Evolutionary conservation across 1,140 invertebrate species (phyloP).

Genomic region (Grapholita molesta): DNA sequence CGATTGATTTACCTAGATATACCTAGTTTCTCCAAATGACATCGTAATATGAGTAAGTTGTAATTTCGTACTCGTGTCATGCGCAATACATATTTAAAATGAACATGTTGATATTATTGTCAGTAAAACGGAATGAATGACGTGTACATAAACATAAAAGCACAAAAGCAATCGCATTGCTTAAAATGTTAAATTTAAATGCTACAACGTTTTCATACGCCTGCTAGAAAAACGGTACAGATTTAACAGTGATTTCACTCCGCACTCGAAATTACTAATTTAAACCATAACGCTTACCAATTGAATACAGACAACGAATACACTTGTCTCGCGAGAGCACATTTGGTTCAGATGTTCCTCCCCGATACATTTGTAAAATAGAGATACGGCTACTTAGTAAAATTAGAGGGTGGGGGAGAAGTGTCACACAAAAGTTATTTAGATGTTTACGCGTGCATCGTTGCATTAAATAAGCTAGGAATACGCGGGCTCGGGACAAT

Average conservation of each 20-base stretch:
- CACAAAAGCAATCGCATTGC: too few relatives aligned
- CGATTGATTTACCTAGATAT: too few relatives aligned
- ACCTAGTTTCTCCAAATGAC: too few relatives aligned
- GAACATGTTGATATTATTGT: too few relatives aligned
- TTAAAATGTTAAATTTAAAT: too few relatives aligned
- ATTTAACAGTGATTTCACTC: neutral
- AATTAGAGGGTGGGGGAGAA: constrained; percentile 69
- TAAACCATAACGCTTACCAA: neutral
- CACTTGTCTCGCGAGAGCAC: constrained; percentile 32
- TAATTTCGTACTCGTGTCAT: too few relatives aligned
- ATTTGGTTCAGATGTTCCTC: constrained; percentile 46
- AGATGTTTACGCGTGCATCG: constrained; percentile 75
- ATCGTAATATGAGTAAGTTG: too few relatives aligned
- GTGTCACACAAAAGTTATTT: constrained; percentile 75
- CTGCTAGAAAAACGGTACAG: neutral
- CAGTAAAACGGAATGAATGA: too few relatives aligned
- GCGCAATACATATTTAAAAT: too few relatives aligned
- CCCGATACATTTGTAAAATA: constrained; percentile 56
- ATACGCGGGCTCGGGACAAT: constrained; percentile 65
- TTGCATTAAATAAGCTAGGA: constrained; percentile 74
- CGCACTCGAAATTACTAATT: constrained; percentile 10
- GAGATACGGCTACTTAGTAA: constrained; percentile 71
- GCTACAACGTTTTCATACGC: too few relatives aligned
- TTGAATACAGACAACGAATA: constrained; percentile 3
- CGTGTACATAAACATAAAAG: too few relatives aligned